A percentile compares a stretch with the other conserved stretches of the same genome.
Conservation (phyloP, 2,888 invertebrate species). For the Gari tellinella region DNA sequence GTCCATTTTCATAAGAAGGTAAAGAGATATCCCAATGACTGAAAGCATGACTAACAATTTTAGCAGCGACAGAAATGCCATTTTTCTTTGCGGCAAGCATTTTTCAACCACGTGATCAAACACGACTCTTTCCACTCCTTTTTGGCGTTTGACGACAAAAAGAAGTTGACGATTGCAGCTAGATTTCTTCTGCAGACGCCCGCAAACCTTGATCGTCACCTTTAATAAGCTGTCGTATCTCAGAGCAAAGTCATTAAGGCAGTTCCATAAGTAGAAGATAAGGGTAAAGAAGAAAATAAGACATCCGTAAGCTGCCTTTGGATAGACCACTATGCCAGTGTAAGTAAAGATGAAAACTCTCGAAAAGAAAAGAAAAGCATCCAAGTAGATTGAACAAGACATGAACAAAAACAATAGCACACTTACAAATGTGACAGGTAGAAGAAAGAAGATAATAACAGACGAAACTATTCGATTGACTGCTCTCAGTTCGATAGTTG, state of each 20-base stretch:
- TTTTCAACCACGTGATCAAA: constrained; percentile 53
- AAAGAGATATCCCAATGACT: constrained; percentile 47
- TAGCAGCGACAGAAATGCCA: constrained; percentile 50
- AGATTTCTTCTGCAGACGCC: constrained; percentile 19
- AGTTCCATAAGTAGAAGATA: constrained; percentile 54
- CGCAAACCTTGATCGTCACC: constrained; percentile 25
- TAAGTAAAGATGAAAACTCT: constrained; percentile 58
- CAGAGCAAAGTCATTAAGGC: constrained; percentile 30
- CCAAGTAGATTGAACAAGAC: constrained; percentile 62
- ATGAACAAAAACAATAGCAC: constrained; percentile 43
- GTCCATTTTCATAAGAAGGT: constrained; percentile 51
- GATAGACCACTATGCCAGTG: constrained; percentile 60
- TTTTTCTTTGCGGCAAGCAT: constrained; percentile 50
- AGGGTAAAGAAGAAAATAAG: constrained; percentile 56
- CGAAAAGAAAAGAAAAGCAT: constrained; percentile 51
- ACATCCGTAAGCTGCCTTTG: constrained; percentile 58
- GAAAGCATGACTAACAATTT: constrained; percentile 44
- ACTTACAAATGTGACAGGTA: neutral
- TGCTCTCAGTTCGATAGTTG: neutral
- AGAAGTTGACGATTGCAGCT: constrained; percentile 20
- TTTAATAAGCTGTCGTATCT: constrained; percentile 43
- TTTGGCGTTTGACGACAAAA: constrained; percentile 18
- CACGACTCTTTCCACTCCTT: constrained; percentile 30
- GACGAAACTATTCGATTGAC: neutral
- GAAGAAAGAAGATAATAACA: neutral